Base-by-base conservation (phyloP, 1,140 invertebrate genomes). In the Heliconius himera region DNA sequence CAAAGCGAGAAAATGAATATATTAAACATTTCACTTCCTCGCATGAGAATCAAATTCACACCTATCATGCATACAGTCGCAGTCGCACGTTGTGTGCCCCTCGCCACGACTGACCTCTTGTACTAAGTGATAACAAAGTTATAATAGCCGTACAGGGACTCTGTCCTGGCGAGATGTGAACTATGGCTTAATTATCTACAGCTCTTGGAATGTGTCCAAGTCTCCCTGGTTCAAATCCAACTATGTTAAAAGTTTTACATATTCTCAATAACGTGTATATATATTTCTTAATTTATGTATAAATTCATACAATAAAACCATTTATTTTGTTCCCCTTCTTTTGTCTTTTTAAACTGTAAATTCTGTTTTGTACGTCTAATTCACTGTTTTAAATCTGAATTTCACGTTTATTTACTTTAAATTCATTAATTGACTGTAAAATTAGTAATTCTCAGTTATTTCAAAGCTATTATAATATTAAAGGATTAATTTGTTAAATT, bases 121-220 rank as follows among this genome's bases (percentile, higher is more conserved):
- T 22, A 56, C n/a, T 56, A 66, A 66, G 4, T 66, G 60, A n/a
- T 66, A 66, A 66, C 60, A 66, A 66, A 26, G 60, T 29, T 66
- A 13, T 66, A 22, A 66, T 29, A 29, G 22, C 13, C 60, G 22
- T 16, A 29, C 26, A 13, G 60, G 26, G 60, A 66, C 9, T 11
- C 11, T 16, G n/a, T 66, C 9, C 60, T 29, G 26, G 60, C 22
- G 26, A 66, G 13, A 26, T 66, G 26, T 29, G 60, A 66, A 29
- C 60, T 66, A 29, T 29, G 22, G 60, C 60, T 29, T 29, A 66
- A 66, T 66, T 66, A 66, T 66, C 60, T 26, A 66, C 60, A 18
- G 22, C n/a, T 66, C 1, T 66, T 66, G 60, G 60, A 66, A 13
- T n/a, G 22, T 29, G 13, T 66, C 60, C 60, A 66, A 66, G 11